phyloP scores from a whole-genome alignment of 2,113 vertebrate species.

The Syngnathus scovelli region DNA sequence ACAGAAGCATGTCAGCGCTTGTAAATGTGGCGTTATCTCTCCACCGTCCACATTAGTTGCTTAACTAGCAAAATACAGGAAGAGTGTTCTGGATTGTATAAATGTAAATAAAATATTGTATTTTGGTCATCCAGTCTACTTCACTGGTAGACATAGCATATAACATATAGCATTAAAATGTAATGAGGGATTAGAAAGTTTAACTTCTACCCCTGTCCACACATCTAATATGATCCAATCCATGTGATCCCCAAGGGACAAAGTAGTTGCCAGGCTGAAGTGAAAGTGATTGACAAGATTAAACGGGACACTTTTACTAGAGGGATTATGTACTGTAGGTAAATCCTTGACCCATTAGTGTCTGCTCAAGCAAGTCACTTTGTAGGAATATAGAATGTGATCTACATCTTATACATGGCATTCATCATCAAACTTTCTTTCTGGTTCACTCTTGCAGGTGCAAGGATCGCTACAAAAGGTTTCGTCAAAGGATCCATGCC shows the following conservation, averaged over 20 bases:
- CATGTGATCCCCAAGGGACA: constrained; percentile 15
- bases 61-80: too few relatives aligned
- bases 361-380: background rate
- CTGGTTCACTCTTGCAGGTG: constrained; percentile 49
- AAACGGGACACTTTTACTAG: background rate
- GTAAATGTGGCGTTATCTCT: background rate
- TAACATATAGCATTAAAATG: background rate
- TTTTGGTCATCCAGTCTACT: background rate
- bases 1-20: background rate
- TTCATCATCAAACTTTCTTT: background rate
- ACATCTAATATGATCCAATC: constrained; percentile 19
- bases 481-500: constrained; percentile 26
- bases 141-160: background rate
- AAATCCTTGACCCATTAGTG: background rate
- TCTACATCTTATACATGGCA: background rate
- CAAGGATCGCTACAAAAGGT: constrained; percentile 53
- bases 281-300: constrained; percentile 11
- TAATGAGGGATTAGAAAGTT: background rate
- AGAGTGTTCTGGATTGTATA: background rate
- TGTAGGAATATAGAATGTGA: background rate
- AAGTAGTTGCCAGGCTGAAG: constrained; percentile 9
- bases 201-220: constrained; percentile 29
- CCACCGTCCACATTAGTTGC: background rate
- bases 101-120: background rate
- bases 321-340: background rate